Conservation (phyloP, 2,888 invertebrate genomes). For the Oscheius sp. region DNA sequence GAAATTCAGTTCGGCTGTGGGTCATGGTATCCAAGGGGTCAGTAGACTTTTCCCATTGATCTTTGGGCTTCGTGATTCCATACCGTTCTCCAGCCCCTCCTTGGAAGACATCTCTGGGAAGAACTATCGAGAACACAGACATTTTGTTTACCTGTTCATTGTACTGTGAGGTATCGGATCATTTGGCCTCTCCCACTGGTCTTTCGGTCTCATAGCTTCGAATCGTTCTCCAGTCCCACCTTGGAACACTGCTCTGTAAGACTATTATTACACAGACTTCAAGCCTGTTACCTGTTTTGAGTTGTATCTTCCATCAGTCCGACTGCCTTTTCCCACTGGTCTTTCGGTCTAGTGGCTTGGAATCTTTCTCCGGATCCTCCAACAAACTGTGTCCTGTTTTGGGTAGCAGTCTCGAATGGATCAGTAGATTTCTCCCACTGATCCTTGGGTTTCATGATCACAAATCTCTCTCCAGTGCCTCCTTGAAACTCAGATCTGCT, state of each 20-base stretch:
- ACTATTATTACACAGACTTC: not conserved
- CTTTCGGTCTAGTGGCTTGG: not conserved
- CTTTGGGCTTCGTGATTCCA: not conserved
- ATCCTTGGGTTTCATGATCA: not conserved
- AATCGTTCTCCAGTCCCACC: slow-evolving; percentile 4
- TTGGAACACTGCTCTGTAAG: not conserved
- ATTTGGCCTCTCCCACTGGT: slow-evolving; percentile 1
- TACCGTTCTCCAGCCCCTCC: slow-evolving; percentile 7
- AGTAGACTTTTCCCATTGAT: not conserved
- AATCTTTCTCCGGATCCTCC: not conserved
- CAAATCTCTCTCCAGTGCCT: not conserved
- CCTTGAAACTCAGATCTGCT: not conserved
- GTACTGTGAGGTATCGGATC: slow-evolving; percentile 1
- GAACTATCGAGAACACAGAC: not conserved
- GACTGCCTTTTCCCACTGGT: not conserved
- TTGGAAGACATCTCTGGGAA: not conserved
- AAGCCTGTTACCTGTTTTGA: not conserved
- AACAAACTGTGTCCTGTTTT: too few species aligned
- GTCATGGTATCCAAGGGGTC: not conserved
- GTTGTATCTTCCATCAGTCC: not conserved
- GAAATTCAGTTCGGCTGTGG: not conserved
- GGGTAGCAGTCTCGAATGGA: too few species aligned
- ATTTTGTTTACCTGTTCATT: not conserved
- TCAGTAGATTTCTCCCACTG: not conserved
- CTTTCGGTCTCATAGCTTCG: not conserved